phyloP scores from a whole-genome alignment of 1,140 invertebrate genomes.

The Caenorhabditis remanei region DNA sequence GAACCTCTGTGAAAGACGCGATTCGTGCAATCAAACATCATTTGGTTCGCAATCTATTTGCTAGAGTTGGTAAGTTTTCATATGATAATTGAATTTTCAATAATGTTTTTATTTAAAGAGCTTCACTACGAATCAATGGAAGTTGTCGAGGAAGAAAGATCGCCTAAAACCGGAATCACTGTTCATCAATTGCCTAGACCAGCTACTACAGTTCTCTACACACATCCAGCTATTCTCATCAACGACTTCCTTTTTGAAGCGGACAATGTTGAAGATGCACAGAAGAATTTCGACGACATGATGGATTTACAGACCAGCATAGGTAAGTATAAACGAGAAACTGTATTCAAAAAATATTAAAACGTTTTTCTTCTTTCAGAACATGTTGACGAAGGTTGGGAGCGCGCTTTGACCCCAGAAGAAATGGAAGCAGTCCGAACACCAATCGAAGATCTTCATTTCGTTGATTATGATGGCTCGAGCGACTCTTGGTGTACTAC shows the following conservation, averaged over 20 bases:
- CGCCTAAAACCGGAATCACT: conserved; percentile 41
- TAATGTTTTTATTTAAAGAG: not conserved
- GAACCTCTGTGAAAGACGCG: conserved; percentile 57
- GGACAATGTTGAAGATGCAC: conserved; percentile 65
- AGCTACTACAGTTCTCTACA: conserved; percentile 56
- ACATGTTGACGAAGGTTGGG: conserved; percentile 63
- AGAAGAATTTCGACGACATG: conserved; percentile 63
- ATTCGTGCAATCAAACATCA: conserved; percentile 60
- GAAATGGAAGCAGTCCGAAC: conserved; percentile 60
- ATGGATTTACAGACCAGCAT: conserved; percentile 57
- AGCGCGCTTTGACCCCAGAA: conserved; percentile 55
- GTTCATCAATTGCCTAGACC: conserved; percentile 66
- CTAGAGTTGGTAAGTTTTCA: conserved; percentile 49
- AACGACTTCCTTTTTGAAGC: conserved; percentile 62
- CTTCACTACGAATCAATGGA: conserved; percentile 67
- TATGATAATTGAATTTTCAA: not conserved
- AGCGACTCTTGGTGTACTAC: conserved; percentile 44
- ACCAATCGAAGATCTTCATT: conserved; percentile 52
- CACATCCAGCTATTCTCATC: conserved; percentile 53
- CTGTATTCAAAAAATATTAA: not conserved
- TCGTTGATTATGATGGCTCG: conserved; percentile 19
- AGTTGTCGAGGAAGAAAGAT: conserved; percentile 62
- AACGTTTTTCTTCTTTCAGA: conserved; percentile 18
- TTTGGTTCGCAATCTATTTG: conserved; percentile 55
- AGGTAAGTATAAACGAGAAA: conserved; percentile 29